phyloP scores from a whole-genome alignment of 2,113 vertebrate genomes.

The Grallaria varia region DNA sequence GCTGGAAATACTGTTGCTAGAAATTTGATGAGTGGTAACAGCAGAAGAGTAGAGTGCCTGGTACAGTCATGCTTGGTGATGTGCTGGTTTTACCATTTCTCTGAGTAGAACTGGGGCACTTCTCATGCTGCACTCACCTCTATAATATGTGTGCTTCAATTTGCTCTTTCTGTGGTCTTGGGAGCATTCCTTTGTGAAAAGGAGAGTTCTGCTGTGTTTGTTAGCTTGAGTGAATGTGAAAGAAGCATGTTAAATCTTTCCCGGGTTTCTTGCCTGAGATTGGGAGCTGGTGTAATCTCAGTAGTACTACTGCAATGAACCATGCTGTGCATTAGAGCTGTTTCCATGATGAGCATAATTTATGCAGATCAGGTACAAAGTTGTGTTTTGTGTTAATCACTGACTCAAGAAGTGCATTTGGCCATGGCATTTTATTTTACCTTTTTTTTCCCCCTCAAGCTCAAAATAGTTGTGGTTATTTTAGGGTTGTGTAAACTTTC shows the following conservation, averaged over 20 bases:
- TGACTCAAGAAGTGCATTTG: neutral
- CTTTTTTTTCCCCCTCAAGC: neutral
- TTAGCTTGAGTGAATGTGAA: neutral
- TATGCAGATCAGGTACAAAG: neutral
- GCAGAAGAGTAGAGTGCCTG: neutral
- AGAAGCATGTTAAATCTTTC: neutral
- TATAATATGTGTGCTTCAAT: neutral
- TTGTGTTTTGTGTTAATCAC: neutral
- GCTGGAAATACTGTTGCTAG: neutral
- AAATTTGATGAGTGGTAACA: neutral
- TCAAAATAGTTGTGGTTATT: constrained; percentile 15
- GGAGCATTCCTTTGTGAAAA: neutral
- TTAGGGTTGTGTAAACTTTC: constrained; percentile 1
- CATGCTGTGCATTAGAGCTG: neutral
- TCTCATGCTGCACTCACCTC: neutral
- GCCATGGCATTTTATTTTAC: neutral
- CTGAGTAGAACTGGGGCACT: accelerated
- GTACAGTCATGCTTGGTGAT: accelerated
- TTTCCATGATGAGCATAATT: neutral
- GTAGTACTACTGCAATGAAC: neutral
- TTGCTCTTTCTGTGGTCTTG: neutral
- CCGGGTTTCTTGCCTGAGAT: neutral
- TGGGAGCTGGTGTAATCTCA: neutral
- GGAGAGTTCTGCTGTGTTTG: neutral
- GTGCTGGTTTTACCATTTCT: accelerated